A percentile compares a stretch with the other conserved stretches of the same genome.
Conservation (phyloP, 1,140 invertebrate species). For the Kradibia gibbosae region DNA sequence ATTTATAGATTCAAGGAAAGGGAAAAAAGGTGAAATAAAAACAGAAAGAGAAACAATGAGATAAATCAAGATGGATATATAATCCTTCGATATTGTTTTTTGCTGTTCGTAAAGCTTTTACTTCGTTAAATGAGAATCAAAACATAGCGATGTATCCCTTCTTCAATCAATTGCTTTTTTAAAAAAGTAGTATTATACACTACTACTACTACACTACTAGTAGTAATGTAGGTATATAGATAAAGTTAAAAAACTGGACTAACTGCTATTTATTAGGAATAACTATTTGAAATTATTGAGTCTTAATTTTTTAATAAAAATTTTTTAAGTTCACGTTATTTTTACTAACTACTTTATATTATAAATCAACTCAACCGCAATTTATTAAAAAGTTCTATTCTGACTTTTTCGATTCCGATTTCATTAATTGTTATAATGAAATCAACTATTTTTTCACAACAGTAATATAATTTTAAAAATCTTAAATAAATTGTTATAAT, state of each 20-base stretch:
- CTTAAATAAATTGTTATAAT: too few relatives aligned
- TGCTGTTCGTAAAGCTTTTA: conserved; percentile 45
- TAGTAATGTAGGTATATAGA: too few relatives aligned
- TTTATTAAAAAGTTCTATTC: too few relatives aligned
- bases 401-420: too few relatives aligned
- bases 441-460: too few relatives aligned
- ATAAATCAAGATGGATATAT: neutral
- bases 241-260: too few relatives aligned
- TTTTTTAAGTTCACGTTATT: too few relatives aligned
- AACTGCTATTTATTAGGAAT: too few relatives aligned
- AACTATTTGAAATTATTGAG: neutral
- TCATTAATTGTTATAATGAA: too few relatives aligned
- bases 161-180: neutral
- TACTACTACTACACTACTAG: neutral
- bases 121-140: conserved; percentile 49
- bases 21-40: neutral
- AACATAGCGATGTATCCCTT: conserved; percentile 21
- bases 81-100: conserved; percentile 44
- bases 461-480: too few relatives aligned
- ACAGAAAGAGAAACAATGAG: neutral
- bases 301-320: neutral
- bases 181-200: neutral
- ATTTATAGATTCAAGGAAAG: neutral
- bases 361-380: too few relatives aligned
- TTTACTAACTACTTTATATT: too few relatives aligned